Evolutionary conservation across 2,797 vertebrate species (phyloP), one percentile per base, ranked within the genome.

Genomic region (Eurystomus glaucurus): DNA sequence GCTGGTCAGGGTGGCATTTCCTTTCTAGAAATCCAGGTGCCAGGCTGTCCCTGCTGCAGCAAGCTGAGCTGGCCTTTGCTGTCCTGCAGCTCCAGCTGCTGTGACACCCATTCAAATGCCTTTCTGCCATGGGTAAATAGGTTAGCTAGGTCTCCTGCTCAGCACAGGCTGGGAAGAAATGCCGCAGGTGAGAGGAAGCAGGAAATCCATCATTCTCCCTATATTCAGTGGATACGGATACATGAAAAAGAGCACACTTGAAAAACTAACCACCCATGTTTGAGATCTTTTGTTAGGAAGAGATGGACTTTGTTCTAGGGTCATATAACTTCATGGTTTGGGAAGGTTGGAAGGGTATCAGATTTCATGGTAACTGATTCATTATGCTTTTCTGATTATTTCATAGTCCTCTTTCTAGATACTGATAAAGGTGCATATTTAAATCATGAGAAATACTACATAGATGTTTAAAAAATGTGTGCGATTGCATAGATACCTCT

Each of bases 381-480:
- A 6, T 2, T 88, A 23, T 33, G 55, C 7, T 23, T 58, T 86
- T 33, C 19, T 46, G 8, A 17, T 84, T 54, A 14, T 62, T 54
- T 60, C 9, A 7, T 75, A 8, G 2, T 50, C 18, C 3, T 83
- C 15, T 77, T 86, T 33, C 51, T 90, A 25, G 9, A 2, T 39
- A 37, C 39, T 28, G 15, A 52, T 57, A 39, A 69, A 57, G 9
- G 10, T 80, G 3, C 0, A 2, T 39, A 13, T 31, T 52, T 61
- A 61, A 91, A 43, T 21, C 23, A 11, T 48, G 26, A 85, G 13
- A 84, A 84, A 77, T 23, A 21, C 17, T 65, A 54, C 3, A 37
- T 5, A 64, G 9, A 3, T 37, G 3, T 5, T 39, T 13, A 0
- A 3, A 9, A 41, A 64, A 17, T 3, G 1, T 6, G 3, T 7